Evolutionary conservation across 2,888 invertebrate species (phyloP), one percentile per base, ranked within the genome.

Genomic region (Sarcophaga subvicina): DNA sequence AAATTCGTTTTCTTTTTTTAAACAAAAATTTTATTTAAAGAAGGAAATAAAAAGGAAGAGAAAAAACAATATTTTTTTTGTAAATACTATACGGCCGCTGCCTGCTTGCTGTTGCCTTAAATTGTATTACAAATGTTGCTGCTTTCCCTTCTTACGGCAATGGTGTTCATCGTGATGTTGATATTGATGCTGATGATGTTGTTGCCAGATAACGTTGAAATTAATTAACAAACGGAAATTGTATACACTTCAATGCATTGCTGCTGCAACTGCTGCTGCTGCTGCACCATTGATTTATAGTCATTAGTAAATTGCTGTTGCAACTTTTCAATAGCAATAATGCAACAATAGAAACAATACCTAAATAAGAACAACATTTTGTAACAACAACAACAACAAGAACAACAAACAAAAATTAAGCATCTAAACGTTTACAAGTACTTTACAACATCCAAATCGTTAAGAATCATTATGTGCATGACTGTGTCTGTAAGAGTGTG

Each of bases 221-320:
- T 87, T 87, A 87, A 87, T 87, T 87, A 87, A 87, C 84, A 87
- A 87, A 87, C 87, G 87, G 87, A 87, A 87, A 87, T 87, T 87
- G 87, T 84, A 66, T 84, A 82, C 87, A 87, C 84, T 87, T 87
- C 67, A 83, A 79, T 87, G 87, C 84, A 87, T 77, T 80, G 81
- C 54, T 27, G 27, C 27, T 37, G 37, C 37, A 2, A 6, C 37
- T 37, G 37, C 37, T 37, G 8, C 37, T 37, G 37, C 37, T 37
- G 37, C 37, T 37, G 37, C 80, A 60, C 80, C 76, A 84, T 84
- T 87, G 84, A 87, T 87, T 84, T 84, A 87, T 81, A 71, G 87
- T 84, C 84, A 84, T 87, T 87, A 84, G 87, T 76, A 87, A 87
- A 87, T 87, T 84, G 87, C 78, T 75, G 60, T 37, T 80, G 76